Evolutionary conservation across 2,888 invertebrate species (phyloP).

Genomic region (Pharmacophagus antenor): DNA sequence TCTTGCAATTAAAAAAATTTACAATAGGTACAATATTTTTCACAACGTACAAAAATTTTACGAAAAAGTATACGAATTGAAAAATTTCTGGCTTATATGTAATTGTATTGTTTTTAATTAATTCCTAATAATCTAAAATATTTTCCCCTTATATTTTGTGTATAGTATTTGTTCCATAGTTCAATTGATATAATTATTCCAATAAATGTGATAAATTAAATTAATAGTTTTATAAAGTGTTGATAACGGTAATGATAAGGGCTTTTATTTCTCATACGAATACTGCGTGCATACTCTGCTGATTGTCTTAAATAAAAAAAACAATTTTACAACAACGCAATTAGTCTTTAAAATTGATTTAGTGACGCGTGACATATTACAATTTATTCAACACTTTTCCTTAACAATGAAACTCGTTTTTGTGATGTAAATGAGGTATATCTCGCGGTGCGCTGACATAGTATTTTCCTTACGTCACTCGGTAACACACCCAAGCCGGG

Average conservation of each 20-base stretch:
- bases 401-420: constrained; percentile 30
- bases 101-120: no score
- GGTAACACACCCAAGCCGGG: constrained; percentile 46
- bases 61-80: no score
- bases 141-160: no score
- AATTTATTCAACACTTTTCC: constrained; percentile 18
- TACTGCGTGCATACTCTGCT: not conserved
- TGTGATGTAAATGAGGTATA: constrained; percentile 24
- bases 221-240: no score
- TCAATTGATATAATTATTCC: no score
- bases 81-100: no score
- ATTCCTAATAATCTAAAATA: no score
- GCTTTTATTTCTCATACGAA: not conserved
- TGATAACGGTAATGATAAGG: not conserved
- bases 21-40: not conserved
- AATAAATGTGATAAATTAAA: no score
- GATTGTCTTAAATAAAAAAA: not conserved
- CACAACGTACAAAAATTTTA: not conserved
- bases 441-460: constrained; percentile 27
- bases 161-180: no score
- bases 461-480: constrained; percentile 39
- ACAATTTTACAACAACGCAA: not conserved
- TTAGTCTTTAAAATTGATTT: not conserved
- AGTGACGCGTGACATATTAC: constrained; percentile 10
- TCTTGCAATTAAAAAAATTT: not conserved